Evolutionary conservation across 2,888 invertebrate species (phyloP).

Genomic region (Nymphalis c-album): DNA sequence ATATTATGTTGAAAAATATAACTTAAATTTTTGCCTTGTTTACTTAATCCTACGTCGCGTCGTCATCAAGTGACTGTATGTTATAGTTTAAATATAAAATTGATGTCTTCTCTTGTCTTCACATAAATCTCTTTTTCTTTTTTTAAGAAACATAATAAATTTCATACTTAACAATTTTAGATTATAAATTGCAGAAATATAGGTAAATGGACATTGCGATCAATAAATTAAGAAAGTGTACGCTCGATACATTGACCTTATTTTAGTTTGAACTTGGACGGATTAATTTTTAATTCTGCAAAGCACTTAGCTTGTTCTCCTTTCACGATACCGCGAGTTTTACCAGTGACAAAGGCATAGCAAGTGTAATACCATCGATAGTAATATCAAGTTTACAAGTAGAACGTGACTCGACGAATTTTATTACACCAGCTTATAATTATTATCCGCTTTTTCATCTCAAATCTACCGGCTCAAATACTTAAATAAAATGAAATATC

Average conservation of each 20-base stretch:
- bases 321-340: constrained; percentile 22
- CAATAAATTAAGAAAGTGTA: constrained; percentile 1
- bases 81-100: no score
- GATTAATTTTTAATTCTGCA: constrained; percentile 20
- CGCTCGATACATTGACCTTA: constrained; percentile 15
- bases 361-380: constrained; percentile 14
- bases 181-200: not conserved
- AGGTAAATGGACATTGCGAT: constrained; percentile 6
- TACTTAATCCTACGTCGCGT: constrained; percentile 6
- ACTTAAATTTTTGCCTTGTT: not conserved
- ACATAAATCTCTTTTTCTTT: no score
- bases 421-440: constrained; percentile 19
- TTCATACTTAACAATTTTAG: not conserved
- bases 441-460: constrained; percentile 53
- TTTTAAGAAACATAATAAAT: no score
- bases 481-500: no score
- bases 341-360: constrained; percentile 1
- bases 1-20: no score
- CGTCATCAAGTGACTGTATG: not conserved
- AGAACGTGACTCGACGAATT: constrained; percentile 27
- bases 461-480: constrained; percentile 45
- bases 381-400: constrained; percentile 20
- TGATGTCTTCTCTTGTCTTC: no score
- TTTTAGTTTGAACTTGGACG: constrained; percentile 19
- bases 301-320: constrained; percentile 20